Conservation (phyloP, 2,797 vertebrate genomes). For the Apodemus agrarius region DNA sequence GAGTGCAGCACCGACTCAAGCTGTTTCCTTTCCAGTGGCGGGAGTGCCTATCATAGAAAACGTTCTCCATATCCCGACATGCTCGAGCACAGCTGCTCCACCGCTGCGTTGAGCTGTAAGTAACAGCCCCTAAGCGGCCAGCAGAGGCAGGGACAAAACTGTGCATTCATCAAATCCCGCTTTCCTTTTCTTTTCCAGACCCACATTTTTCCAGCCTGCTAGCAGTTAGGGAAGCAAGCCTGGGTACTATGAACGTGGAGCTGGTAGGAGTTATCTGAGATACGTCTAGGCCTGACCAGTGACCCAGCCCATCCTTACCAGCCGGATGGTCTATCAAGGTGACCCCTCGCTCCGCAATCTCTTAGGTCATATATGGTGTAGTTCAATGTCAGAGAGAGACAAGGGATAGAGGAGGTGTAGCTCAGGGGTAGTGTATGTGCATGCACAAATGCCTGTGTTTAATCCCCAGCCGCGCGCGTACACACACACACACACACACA, state of each 20-base stretch:
- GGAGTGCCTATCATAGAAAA: not conserved
- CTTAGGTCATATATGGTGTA: not conserved
- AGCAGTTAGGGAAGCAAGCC: not conserved
- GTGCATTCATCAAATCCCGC: not conserved
- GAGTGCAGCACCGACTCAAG: not conserved
- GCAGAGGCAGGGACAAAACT: not conserved
- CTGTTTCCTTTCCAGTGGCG: not conserved
- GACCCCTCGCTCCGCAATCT: not conserved
- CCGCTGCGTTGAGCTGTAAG: not conserved
- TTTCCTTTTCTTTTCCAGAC: not conserved
- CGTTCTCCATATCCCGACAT: not conserved
- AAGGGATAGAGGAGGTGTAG: not conserved
- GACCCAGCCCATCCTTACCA: not conserved
- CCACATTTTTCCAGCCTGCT: not conserved
- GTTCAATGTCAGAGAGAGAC: not conserved
- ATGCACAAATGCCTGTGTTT: not conserved
- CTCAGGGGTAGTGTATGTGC: not conserved
- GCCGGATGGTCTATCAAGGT: not conserved
- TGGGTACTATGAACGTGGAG: not conserved
- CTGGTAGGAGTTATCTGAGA: not conserved
- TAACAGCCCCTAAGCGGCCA: not conserved
- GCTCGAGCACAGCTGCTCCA: not conserved
- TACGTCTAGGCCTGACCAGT: not conserved
- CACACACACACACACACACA: too few relatives aligned
- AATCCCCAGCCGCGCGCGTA: not conserved